Conservation (phyloP, 2,113 vertebrate species). For the Carassius carassius region DNA sequence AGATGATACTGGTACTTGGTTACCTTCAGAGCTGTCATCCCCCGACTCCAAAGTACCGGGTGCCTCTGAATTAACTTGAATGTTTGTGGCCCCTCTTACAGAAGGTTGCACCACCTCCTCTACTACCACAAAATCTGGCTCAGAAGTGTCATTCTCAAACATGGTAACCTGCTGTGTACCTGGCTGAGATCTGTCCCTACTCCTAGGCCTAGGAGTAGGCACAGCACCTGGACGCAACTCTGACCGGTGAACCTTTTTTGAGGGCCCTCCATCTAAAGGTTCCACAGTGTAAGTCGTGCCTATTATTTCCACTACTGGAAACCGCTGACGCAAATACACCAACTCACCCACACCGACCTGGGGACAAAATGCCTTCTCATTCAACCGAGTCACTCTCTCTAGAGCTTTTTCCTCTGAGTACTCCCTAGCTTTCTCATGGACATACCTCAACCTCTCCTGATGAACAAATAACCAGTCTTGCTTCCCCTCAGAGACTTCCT, state of each 20-base stretch:
- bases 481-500: background rate
- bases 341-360: background rate
- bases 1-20: background rate
- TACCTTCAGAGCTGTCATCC: background rate
- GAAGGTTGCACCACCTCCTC: background rate
- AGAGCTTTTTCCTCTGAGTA: constrained; percentile 1
- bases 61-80: background rate
- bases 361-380: background rate
- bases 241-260: too few relatives aligned
- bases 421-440: constrained; percentile 2
- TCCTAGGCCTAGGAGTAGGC: background rate
- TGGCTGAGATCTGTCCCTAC: background rate
- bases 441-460: background rate
- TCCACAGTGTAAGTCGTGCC: too few relatives aligned
- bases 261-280: too few relatives aligned
- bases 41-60: background rate
- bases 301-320: background rate
- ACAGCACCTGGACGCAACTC: background rate
- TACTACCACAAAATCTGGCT: background rate
- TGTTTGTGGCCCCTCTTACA: background rate
- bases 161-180: background rate
- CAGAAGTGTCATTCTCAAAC: background rate
- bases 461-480: constrained; percentile 18
- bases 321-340: background rate
- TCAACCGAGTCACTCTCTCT: background rate